phyloP scores from a whole-genome alignment of 2,888 invertebrate genomes.

The Dexiosoma caninum region DNA sequence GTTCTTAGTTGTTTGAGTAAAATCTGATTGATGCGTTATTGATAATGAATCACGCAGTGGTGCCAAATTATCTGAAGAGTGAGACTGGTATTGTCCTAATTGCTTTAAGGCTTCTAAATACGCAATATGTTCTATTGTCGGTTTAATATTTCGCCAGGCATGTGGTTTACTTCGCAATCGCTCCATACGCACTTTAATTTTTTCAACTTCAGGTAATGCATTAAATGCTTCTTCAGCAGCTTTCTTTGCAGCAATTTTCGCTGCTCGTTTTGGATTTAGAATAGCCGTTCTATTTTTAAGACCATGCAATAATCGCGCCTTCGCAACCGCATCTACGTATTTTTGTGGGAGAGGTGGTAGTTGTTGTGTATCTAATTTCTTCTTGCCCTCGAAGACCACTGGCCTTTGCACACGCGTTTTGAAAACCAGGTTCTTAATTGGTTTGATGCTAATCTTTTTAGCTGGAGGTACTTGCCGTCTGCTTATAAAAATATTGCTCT shows the following conservation, averaged over 20 bases:
- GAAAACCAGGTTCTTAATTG: constrained; percentile 17
- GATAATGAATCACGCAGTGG: background rate
- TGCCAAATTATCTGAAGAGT: background rate
- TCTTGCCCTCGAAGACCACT: background rate
- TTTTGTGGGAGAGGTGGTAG: constrained; percentile 22
- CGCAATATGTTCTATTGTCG: constrained; percentile 46
- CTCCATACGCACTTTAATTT: constrained; percentile 46
- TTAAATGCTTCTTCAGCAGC: constrained; percentile 26
- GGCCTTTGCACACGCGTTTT: background rate
- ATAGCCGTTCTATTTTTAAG: constrained; percentile 48
- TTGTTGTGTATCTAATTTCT: background rate
- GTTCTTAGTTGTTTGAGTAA: background rate
- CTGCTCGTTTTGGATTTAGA: constrained; percentile 38
- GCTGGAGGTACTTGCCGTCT: constrained; percentile 19
- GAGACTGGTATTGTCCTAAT: background rate
- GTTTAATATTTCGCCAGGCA: background rate
- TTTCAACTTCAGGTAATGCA: constrained; percentile 38
- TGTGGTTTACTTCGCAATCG: constrained; percentile 19
- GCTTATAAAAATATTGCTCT: background rate
- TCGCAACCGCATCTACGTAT: constrained; percentile 40
- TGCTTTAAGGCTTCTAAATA: constrained; percentile 40
- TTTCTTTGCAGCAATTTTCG: constrained; percentile 26
- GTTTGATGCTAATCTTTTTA: background rate
- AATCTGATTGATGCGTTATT: background rate
- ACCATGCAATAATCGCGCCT: constrained; percentile 27